Evolutionary conservation across 1,140 invertebrate genomes (phyloP), one percentile per base, ranked within the genome.

Genomic region (Acarapis woodi): DNA sequence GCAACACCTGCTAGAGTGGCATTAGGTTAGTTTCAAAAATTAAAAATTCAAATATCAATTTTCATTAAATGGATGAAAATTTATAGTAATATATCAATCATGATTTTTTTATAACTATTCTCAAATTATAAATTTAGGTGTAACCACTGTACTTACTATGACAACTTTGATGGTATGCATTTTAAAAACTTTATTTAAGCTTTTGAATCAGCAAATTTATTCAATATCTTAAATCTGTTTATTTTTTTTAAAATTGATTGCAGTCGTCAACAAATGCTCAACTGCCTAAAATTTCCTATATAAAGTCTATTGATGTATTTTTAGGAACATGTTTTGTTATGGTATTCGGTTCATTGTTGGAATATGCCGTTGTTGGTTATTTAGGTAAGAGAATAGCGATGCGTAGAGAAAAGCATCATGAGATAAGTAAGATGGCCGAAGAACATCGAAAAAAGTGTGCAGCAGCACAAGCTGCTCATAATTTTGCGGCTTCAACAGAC

Each of bases 1-100:
- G 85, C 85, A 46, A 90, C 83, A 42, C 87, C 87, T 44, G 87
- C 87, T 49, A 66, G 87, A 58, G 83, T 94, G 45, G 74, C 85
- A 47, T 66, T 94, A 50, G 83, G 83, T n/a, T n/a, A n/a, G n/a
- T n/a, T n/a, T n/a, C n/a, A n/a, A n/a, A n/a, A n/a, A n/a, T n/a
- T n/a, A n/a, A n/a, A n/a, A n/a, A n/a, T n/a, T n/a, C n/a, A n/a
- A n/a, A n/a, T n/a, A n/a, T n/a, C n/a, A 52, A 85, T 90, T 52
- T 93, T 85, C 59, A 90, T n/a, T n/a, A n/a, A n/a, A n/a, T n/a
- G n/a, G n/a, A n/a, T n/a, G n/a, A n/a, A n/a, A n/a, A n/a, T n/a
- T n/a, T n/a, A n/a, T n/a, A n/a, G n/a, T n/a, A n/a, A n/a, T n/a
- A n/a, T n/a, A n/a, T n/a, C n/a, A n/a, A n/a, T n/a, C n/a, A n/a